These are phyloP conservation scores for Lagopus muta DNA, from an alignment of 2,113 vertebrate genomes.

Conservation along the genomic window DNA sequence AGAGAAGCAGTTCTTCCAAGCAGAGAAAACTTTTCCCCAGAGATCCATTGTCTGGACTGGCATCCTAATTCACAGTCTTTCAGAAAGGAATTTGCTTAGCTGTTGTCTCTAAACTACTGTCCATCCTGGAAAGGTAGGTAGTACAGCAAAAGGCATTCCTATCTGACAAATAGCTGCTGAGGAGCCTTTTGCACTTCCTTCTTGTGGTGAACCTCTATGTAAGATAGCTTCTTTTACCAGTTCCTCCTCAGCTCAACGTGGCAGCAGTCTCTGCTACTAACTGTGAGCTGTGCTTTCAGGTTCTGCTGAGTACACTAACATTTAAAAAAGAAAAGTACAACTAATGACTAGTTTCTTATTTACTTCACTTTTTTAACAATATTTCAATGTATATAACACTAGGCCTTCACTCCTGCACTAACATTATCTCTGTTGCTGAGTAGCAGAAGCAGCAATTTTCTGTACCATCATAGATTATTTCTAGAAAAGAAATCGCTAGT, in stretches of 20 bases:
- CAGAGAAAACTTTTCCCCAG: neutral
- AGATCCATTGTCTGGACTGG: neutral
- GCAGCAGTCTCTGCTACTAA: neutral
- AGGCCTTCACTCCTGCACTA: neutral
- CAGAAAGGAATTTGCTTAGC: neutral
- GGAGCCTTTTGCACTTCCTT: neutral
- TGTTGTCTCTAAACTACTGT: neutral
- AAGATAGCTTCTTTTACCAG: neutral
- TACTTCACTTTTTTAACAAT: neutral
- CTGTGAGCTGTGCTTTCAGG: neutral
- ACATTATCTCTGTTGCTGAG: neutral
- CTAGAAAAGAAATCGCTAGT: neutral
- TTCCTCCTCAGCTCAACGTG: neutral
- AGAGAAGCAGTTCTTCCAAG: neutral
- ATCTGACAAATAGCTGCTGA: fast-evolving
- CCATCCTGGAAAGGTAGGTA: neutral
- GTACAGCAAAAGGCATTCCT: neutral
- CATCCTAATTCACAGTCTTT: neutral
- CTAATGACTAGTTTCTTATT: neutral
- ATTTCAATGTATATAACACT: neutral
- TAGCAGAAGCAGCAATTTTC: neutral
- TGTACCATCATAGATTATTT: neutral
- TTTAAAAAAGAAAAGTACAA: neutral
- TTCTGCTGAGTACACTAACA: neutral
- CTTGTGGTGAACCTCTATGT: neutral